These are phyloP conservation scores for Patiria miniata DNA, from an alignment of 35 echinoderm and acorn worm genomes.

Conservation along the genomic window DNA sequence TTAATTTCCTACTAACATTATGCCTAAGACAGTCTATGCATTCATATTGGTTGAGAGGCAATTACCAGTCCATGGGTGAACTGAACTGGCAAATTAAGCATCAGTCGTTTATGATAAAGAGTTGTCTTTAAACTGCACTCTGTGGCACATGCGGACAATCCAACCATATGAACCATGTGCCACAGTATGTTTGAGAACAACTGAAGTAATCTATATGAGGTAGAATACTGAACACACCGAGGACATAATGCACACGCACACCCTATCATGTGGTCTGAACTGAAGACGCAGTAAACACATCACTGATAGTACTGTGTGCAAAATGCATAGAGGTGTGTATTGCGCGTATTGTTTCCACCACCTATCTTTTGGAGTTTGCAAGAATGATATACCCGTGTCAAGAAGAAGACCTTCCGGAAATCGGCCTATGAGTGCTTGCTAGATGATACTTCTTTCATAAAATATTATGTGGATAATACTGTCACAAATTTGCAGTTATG, in stretches of 20 bases:
- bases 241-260: not conserved
- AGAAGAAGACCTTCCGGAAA: not conserved
- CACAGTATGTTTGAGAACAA: not conserved
- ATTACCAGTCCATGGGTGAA: not conserved
- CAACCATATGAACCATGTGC: not conserved
- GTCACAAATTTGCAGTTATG: not conserved
- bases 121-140: not conserved
- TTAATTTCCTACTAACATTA: no score
- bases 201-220: slow-evolving; percentile 1
- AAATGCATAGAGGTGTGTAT: no score
- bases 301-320: no score
- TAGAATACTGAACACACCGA: not conserved
- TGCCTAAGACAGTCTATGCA: no score
- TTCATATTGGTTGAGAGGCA: no score
- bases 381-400: no score
- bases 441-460: no score
- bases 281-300: no score
- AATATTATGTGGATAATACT: not conserved
- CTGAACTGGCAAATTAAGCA: no score
- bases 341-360: no score
- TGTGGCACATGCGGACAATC: not conserved
- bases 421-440: not conserved
- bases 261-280: no score
- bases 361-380: no score
- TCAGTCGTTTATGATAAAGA: slow-evolving; percentile 1